phyloP scores from a whole-genome alignment of 2,888 invertebrate species.

The Chloromyia formosa region DNA sequence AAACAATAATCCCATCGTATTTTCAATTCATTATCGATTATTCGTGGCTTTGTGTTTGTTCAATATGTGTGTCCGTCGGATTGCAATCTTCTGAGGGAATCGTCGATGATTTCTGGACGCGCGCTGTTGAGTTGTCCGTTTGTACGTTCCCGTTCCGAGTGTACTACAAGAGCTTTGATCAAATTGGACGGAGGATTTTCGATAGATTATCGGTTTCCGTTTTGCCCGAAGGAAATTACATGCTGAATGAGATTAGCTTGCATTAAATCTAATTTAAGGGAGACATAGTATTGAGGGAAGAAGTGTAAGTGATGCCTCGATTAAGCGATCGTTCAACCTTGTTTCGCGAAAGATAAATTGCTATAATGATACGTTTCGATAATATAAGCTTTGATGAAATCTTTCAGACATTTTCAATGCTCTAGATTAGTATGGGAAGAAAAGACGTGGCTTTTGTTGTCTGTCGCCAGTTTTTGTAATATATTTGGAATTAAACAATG shows the following conservation, averaged over 20 bases:
- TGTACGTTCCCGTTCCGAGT: background rate
- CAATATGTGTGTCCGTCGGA: background rate
- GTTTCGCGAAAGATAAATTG: conserved; percentile 11
- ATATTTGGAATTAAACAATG: too few species aligned
- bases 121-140: too few species aligned
- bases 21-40: conserved; percentile 40
- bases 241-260: conserved; percentile 34
- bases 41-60: background rate
- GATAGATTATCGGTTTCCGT: conserved; percentile 43
- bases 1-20: conserved; percentile 30
- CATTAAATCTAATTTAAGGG: conserved; percentile 35
- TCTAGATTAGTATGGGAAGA: too few species aligned
- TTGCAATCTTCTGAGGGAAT: too few species aligned
- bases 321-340: conserved; percentile 38
- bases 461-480: too few species aligned
- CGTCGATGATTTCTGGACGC: too few species aligned
- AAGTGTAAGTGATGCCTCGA: conserved; percentile 25
- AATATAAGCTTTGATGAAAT: too few species aligned
- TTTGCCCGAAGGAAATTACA: conserved; percentile 31
- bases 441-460: too few species aligned
- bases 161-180: background rate
- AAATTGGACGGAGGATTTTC: conserved; percentile 7
- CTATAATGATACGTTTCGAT: conserved; percentile 14
- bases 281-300: conserved; percentile 22
- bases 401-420: too few species aligned